Percentiles rank a stretch among this genome's conserved stretches.
These are phyloP conservation scores for Zoanthus gigantus DNA, from an alignment of 92 coral and sea anemone genomes.

Conservation along the genomic window DNA sequence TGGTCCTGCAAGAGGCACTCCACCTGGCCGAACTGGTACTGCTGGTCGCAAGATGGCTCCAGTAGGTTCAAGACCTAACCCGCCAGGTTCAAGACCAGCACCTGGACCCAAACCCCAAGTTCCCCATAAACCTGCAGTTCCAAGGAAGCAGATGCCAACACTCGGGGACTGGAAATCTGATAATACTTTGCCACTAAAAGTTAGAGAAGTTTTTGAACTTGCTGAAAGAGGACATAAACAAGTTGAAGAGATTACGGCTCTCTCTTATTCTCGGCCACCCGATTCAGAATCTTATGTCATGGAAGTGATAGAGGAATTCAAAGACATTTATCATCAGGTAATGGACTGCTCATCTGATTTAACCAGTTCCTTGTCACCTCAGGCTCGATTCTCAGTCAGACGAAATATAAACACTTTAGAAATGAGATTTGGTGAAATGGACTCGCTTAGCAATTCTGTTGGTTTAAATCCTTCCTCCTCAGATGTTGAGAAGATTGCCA, in stretches of 20 bases:
- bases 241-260: constrained; percentile 68
- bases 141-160: constrained; percentile 61
- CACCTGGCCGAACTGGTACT: constrained; percentile 41
- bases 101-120: constrained; percentile 80
- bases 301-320: constrained; percentile 65
- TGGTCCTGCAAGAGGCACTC: constrained; percentile 31
- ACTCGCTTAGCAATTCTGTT: constrained; percentile 75
- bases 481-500: constrained; percentile 82
- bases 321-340: constrained; percentile 68
- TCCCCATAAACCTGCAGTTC: constrained; percentile 78
- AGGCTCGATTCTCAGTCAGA: constrained; percentile 84
- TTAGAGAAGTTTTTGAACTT: constrained; percentile 70
- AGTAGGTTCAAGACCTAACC: constrained; percentile 24
- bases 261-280: constrained; percentile 78
- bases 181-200: constrained; percentile 70
- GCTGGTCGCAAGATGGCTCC: constrained; percentile 44
- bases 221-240: constrained; percentile 69
- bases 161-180: constrained; percentile 54
- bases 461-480: constrained; percentile 74
- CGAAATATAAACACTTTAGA: constrained; percentile 82
- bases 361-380: constrained; percentile 85
- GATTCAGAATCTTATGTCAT: constrained; percentile 68
- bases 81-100: constrained; percentile 39
- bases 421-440: constrained; percentile 77
- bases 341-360: constrained; percentile 79